phyloP scores from a whole-genome alignment of 2,888 invertebrate species.

The Xestia rhomboidea region DNA sequence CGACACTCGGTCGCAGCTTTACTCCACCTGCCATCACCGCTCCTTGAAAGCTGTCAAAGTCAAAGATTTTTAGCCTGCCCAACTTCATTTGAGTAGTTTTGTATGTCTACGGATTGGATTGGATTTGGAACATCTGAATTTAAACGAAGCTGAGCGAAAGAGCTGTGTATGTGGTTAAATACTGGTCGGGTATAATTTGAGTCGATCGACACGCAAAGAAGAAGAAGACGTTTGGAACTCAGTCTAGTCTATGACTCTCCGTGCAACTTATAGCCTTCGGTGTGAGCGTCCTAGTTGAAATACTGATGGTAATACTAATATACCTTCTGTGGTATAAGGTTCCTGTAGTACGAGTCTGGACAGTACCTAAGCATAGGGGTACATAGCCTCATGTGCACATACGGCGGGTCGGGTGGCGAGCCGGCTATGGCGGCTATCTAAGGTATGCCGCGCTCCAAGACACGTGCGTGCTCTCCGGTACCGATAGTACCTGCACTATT shows the following conservation, averaged over 20 bases:
- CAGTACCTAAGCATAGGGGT: conserved; percentile 17
- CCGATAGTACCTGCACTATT: conserved; percentile 22
- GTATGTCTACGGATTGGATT: not conserved
- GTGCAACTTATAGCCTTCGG: not conserved
- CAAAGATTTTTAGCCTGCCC: too few species aligned
- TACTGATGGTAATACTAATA: not conserved
- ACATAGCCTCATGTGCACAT: conserved; percentile 54
- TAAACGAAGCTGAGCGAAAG: too few species aligned
- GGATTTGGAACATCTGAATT: not conserved
- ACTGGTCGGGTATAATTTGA: too few species aligned
- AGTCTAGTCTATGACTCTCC: not conserved
- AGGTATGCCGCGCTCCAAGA: conserved; percentile 63
- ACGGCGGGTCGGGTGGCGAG: conserved; percentile 51
- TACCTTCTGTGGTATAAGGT: not conserved
- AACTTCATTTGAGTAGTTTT: not conserved
- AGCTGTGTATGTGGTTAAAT: too few species aligned
- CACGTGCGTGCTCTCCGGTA: conserved; percentile 53
- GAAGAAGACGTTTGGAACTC: too few species aligned
- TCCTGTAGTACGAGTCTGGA: not conserved
- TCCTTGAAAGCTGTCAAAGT: not conserved
- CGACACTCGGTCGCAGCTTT: not conserved
- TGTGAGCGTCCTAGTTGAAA: not conserved
- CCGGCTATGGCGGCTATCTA: conserved; percentile 68
- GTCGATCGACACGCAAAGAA: too few species aligned
- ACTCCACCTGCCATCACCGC: not conserved